These are phyloP conservation scores for Scartelaos histophorus DNA, from an alignment of 2,113 vertebrate genomes.

Conservation along the genomic window DNA sequence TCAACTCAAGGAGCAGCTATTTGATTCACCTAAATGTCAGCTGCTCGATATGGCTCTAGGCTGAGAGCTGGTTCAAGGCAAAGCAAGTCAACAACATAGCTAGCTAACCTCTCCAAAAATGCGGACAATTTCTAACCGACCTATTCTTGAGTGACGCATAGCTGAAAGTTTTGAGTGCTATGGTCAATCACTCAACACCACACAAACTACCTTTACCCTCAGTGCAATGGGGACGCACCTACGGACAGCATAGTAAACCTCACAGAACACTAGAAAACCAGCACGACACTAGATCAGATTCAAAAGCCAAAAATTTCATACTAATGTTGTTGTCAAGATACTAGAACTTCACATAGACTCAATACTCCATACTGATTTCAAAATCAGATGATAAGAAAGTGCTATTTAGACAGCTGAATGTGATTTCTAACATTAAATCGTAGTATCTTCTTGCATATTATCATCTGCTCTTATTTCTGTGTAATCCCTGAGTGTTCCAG, in stretches of 20 bases:
- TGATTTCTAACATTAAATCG: too few species aligned
- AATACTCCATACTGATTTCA: too few species aligned
- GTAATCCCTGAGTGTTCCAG: too few species aligned
- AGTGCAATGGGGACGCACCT: not conserved
- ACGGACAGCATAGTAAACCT: not conserved
- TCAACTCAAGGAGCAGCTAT: conserved; percentile 30
- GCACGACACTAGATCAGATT: not conserved
- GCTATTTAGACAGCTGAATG: too few species aligned
- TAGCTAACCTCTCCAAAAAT: not conserved
- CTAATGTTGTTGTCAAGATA: too few species aligned
- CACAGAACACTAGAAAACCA: not conserved
- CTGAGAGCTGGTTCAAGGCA: not conserved
- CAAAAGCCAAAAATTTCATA: not conserved
- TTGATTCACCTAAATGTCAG: conserved; percentile 7
- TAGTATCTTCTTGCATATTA: too few species aligned
- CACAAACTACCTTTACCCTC: not conserved
- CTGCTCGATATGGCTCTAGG: not conserved
- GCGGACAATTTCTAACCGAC: conserved; percentile 13
- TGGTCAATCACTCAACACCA: conserved; percentile 1
- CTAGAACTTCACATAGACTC: too few species aligned
- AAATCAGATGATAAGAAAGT: too few species aligned
- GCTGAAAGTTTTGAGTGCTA: conserved; percentile 24
- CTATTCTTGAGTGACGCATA: conserved; percentile 54
- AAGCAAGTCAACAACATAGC: not conserved
- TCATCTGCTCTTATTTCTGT: too few species aligned